Conservation (phyloP, 2,888 invertebrate species). For the Bellardia bayeri region DNA sequence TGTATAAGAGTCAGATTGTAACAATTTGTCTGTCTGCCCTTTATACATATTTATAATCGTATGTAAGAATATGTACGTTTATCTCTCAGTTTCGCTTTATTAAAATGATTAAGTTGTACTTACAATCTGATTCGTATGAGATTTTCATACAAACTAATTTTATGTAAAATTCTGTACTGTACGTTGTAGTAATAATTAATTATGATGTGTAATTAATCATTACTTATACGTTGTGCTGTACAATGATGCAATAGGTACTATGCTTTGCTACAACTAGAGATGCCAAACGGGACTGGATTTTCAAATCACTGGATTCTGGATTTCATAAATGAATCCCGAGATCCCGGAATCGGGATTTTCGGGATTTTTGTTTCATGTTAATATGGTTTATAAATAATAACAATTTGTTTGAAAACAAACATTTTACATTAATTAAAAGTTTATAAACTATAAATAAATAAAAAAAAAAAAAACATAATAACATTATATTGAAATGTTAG, state of each 20-base stretch:
- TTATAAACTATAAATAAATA: too few species aligned
- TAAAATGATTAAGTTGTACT: background rate
- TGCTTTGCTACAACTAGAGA: too few species aligned
- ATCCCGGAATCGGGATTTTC: too few species aligned
- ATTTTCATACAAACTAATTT: background rate
- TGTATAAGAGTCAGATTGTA: background rate
- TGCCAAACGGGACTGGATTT: too few species aligned
- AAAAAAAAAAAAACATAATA: too few species aligned
- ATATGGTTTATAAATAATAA: too few species aligned
- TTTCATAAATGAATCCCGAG: too few species aligned
- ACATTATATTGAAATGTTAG: too few species aligned
- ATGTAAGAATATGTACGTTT: background rate
- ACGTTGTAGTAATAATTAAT: slow-evolving; percentile 24
- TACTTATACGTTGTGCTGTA: slow-evolving; percentile 24
- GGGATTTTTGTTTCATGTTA: background rate
- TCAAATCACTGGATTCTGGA: too few species aligned
- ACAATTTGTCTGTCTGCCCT: background rate
- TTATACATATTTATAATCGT: background rate
- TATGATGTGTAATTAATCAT: background rate
- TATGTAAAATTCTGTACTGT: background rate
- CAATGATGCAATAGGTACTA: background rate
- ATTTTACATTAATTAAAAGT: too few species aligned
- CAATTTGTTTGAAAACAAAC: too few species aligned
- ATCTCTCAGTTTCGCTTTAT: background rate
- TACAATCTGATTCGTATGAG: background rate